phyloP scores from a whole-genome alignment of 2,113 vertebrate genomes.

The Genyomyrus donnyi region DNA sequence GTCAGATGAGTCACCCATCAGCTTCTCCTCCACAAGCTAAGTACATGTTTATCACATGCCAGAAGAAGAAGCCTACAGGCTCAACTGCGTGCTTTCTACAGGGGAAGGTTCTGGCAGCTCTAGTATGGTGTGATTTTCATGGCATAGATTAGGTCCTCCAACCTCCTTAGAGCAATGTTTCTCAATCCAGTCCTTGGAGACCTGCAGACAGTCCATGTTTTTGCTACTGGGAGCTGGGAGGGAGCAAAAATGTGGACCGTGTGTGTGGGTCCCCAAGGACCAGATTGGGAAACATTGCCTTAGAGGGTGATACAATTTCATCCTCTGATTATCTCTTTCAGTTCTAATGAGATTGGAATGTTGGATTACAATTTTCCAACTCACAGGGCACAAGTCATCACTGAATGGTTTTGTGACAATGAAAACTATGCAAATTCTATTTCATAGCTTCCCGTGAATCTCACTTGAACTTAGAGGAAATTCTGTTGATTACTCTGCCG shows the following conservation, averaged over 20 bases:
- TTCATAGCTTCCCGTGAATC: not conserved
- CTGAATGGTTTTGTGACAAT: not conserved
- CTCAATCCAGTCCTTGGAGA: not conserved
- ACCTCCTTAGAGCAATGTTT: not conserved
- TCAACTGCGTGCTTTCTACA: not conserved
- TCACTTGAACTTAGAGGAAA: not conserved
- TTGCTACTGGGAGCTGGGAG: not conserved
- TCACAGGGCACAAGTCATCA: not conserved
- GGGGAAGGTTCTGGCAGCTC: not conserved
- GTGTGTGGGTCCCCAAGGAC: not conserved
- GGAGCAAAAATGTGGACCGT: not conserved
- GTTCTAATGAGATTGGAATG: not conserved
- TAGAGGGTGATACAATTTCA: not conserved
- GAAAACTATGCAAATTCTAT: not conserved
- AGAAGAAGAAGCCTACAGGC: not conserved
- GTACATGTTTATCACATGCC: not conserved
- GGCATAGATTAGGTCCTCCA: not conserved
- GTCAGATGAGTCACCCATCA: not conserved
- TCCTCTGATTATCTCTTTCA: not conserved
- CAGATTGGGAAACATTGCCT: not conserved
- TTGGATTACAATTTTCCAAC: not conserved
- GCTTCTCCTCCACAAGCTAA: not conserved
- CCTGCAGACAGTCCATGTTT: not conserved
- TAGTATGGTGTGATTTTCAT: not conserved
- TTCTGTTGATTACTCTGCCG: not conserved